phyloP scores from a whole-genome alignment of 37 sponge, comb jelly and placozoan species.

The Spongilla lacustris region DNA sequence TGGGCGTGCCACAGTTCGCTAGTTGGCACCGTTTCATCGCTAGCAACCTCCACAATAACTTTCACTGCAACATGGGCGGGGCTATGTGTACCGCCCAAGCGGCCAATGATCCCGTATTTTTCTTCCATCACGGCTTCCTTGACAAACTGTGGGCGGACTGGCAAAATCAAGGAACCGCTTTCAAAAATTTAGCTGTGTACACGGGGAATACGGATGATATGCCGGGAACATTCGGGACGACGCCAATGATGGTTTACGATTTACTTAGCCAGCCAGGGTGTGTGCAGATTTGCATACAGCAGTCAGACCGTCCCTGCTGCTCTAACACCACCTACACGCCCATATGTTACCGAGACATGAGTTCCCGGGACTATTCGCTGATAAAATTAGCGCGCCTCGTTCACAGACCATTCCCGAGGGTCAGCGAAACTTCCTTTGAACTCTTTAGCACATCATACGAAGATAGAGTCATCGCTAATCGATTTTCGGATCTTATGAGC shows the following conservation, averaged over 20 bases:
- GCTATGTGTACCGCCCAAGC: conserved; percentile 42
- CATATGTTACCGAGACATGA: not conserved
- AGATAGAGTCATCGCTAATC: not conserved
- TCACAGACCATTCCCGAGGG: conserved; percentile 4
- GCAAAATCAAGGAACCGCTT: conserved; percentile 22
- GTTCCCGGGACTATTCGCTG: conserved; percentile 8
- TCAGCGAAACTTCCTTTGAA: not conserved
- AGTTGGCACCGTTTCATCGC: conserved; percentile 18
- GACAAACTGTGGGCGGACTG: conserved; percentile 60
- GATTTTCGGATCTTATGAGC: not conserved
- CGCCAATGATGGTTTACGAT: conserved; percentile 23
- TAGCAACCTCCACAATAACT: conserved; percentile 24
- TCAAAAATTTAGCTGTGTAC: not conserved
- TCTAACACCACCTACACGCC: conserved; percentile 1
- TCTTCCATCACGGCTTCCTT: conserved; percentile 58
- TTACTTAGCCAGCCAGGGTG: conserved; percentile 19
- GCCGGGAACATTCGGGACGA: not conserved
- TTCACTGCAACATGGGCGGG: conserved; percentile 45
- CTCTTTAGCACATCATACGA: not conserved
- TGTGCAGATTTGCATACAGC: conserved; percentile 15
- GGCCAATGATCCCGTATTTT: conserved; percentile 61
- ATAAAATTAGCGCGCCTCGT: not conserved
- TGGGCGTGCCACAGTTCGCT: conserved; percentile 5
- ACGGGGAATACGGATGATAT: no score
- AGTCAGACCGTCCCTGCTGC: not conserved